A percentile compares a stretch with the other conserved stretches of the same genome.
phyloP scores from a whole-genome alignment of 2,888 invertebrate genomes.

The Rhimphoctona megacephalus region DNA sequence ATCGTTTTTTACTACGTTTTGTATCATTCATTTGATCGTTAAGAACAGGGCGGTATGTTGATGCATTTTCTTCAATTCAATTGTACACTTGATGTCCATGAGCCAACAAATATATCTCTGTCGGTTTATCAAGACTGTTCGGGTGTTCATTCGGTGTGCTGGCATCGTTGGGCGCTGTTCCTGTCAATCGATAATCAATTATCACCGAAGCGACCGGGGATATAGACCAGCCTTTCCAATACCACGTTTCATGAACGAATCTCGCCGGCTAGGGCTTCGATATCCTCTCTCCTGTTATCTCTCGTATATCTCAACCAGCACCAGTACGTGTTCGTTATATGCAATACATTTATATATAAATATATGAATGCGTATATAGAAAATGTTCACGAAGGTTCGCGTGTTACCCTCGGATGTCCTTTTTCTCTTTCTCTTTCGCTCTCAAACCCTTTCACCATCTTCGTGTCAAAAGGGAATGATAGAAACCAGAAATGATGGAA shows the following conservation, averaged over 20 bases:
- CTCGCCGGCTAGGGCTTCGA: conserved; percentile 54
- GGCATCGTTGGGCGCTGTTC: conserved; percentile 57
- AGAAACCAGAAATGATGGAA: conserved; percentile 45
- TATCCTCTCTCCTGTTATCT: conserved; percentile 56
- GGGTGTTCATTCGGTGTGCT: conserved; percentile 54
- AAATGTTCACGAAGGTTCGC: conserved; percentile 41
- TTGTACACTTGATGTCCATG: conserved; percentile 40
- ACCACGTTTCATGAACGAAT: conserved; percentile 67
- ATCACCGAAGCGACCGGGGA: conserved; percentile 71
- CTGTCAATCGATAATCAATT: conserved; percentile 77
- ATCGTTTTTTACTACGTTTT: not conserved
- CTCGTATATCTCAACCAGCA: conserved; percentile 54
- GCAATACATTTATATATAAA: conserved; percentile 5
- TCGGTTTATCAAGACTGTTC: conserved; percentile 57
- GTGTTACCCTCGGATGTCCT: conserved; percentile 40
- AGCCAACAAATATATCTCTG: conserved; percentile 36
- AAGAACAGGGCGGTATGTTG: conserved; percentile 6
- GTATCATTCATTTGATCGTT: not conserved
- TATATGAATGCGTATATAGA: not conserved
- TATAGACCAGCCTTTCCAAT: conserved; percentile 69
- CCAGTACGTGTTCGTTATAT: conserved; percentile 14
- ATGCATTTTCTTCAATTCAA: conserved; percentile 60
- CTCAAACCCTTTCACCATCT: not conserved
- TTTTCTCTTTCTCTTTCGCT: conserved; percentile 3
- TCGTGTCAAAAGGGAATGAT: conserved; percentile 50